phyloP scores from a whole-genome alignment of 2,113 vertebrate species.

The Boulengeromyrus knoepffleri region DNA sequence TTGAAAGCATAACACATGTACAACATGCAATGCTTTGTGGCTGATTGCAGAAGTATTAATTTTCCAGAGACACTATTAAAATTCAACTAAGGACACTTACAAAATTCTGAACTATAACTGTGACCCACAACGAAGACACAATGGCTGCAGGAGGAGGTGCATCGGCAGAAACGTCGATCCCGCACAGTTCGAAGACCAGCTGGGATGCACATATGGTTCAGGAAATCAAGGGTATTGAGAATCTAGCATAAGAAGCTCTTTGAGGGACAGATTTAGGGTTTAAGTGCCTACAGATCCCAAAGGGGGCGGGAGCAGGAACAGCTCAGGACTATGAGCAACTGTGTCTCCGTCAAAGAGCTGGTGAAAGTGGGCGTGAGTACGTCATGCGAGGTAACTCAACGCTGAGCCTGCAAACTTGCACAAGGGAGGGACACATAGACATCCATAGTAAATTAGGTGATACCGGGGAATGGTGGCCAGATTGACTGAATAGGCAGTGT shows the following conservation, averaged over 20 bases:
- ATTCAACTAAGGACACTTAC: too few relatives aligned
- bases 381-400: not conserved
- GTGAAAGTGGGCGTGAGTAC: not conserved
- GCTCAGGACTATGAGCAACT: not conserved
- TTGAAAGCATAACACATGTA: not conserved
- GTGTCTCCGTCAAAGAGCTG: not conserved
- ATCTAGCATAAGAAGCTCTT: not conserved
- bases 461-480: not conserved
- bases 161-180: not conserved
- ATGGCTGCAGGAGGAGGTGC: not conserved
- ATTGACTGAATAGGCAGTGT: not conserved
- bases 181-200: too few relatives aligned
- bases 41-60: not conserved
- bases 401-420: not conserved
- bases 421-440: not conserved
- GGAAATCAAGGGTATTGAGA: not conserved
- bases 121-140: too few relatives aligned
- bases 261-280: not conserved
- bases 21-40: not conserved
- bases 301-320: not conserved
- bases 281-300: not conserved
- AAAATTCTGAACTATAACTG: not conserved
- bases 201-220: too few relatives aligned
- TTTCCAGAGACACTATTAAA: not conserved
- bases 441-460: not conserved